Evolutionary conservation across 2,113 vertebrate genomes (phyloP).

Genomic region (Lanius ludovicianus): DNA sequence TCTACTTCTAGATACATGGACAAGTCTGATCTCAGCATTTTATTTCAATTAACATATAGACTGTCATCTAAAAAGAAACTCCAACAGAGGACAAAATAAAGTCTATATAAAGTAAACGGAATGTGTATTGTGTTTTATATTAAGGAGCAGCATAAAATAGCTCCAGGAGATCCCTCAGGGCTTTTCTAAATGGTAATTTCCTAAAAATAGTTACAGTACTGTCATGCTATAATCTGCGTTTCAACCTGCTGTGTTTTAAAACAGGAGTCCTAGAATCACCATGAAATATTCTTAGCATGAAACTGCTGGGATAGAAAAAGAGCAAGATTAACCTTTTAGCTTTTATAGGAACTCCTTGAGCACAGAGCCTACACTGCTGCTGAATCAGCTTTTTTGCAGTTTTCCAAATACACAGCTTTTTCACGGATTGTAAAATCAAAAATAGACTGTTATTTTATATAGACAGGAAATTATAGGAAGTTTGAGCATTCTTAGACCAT

Average conservation of each 20-base stretch:
- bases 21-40: background rate
- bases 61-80: background rate
- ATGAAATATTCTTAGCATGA: background rate
- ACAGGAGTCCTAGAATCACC: background rate
- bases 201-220: background rate
- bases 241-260: background rate
- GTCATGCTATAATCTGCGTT: background rate
- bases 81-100: background rate
- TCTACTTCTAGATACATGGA: background rate
- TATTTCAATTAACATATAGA: background rate
- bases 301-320: background rate
- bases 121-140: background rate
- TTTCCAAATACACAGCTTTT: background rate
- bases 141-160: background rate
- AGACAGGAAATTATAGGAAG: background rate
- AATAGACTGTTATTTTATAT: background rate
- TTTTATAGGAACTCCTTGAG: background rate
- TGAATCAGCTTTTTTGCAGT: background rate
- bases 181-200: background rate
- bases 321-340: background rate
- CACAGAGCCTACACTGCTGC: background rate
- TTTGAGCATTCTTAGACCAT: background rate
- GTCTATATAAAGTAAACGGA: background rate
- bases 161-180: background rate
- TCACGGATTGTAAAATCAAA: background rate